A percentile compares a stretch with the other conserved stretches of the same genome.
Conservation (phyloP, 1,140 invertebrate species). For the Maniola jurtina region DNA sequence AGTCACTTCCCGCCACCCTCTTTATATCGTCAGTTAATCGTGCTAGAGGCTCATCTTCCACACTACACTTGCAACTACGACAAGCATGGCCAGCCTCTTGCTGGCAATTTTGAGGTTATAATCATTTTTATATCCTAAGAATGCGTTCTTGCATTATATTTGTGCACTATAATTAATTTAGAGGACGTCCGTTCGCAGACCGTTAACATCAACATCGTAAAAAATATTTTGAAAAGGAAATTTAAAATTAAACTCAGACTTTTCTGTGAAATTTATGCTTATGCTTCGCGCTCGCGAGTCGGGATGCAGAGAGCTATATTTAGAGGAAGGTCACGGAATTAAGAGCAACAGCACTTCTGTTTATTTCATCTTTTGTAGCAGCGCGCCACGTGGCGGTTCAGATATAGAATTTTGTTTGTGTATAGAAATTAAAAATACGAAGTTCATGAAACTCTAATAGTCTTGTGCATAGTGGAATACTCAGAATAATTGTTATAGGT, state of each 20-base stretch:
- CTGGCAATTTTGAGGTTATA: no score
- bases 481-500: no score
- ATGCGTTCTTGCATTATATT: no score
- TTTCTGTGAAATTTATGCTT: background rate
- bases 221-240: background rate
- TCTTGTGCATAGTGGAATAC: no score
- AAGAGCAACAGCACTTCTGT: slow-evolving; percentile 4
- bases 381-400: background rate
- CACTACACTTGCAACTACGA: no score
- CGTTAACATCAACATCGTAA: background rate
- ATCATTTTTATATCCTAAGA: no score
- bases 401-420: background rate
- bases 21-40: no score
- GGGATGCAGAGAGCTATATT: background rate
- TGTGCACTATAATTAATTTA: background rate
- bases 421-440: no score
- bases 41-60: no score
- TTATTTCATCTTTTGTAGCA: background rate
- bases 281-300: background rate
- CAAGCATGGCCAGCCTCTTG: no score
- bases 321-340: background rate
- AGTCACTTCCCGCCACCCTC: no score
- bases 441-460: no score
- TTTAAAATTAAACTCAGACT: background rate
- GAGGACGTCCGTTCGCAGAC: background rate